Evolutionary conservation across 2,888 invertebrate genomes (phyloP), one percentile per base, ranked within the genome.

Genomic region (Isoperla grammatica): DNA sequence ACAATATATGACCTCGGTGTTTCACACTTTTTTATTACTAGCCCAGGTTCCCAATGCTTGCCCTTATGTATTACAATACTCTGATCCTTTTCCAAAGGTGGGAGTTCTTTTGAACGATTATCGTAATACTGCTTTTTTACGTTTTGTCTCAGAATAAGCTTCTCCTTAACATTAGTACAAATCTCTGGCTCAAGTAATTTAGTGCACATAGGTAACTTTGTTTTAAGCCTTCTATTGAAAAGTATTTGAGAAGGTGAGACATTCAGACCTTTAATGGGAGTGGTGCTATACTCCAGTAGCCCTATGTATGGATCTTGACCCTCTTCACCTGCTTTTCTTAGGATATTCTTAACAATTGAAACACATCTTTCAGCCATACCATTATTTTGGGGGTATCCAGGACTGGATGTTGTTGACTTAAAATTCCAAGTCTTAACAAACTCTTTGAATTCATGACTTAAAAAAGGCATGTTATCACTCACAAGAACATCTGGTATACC

Each of bases 401-500:
- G 49, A 23, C 49, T 49, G 6, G 49, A 49, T 49, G 49, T 49
- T 23, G 9, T 23, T n/a, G 22, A 4, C 11, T 23, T 15, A 23
- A 49, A 49, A 49, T 23, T 23, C 49, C 23, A 49, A 5, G 9
- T 15, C 15, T 49, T 2, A 13, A 23, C 46, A 15, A 46, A 46
- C 46, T 19, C 4, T 23, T 15, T 11, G 49, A 49, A 49, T 12
- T 49, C 49, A 49, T 6, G 5, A 50, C 50, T 50, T 4, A n/a
- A 12, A 19, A 50, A 50, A n/a, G 50, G 50, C 50, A 50, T 50
- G 11, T 50, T 29, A 35, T 50, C 35, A 12, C 3, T 11, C n/a
- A 50, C 37, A 37, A 50, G 13, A n/a, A n/a, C 29, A 15, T 50
- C 50, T 4, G 50, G 50, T n/a, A 50, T 13, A 17, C 50, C 50